These are phyloP conservation scores for Oryzias curvinotus DNA, from an alignment of 2,113 vertebrate species.

Conservation along the genomic window DNA sequence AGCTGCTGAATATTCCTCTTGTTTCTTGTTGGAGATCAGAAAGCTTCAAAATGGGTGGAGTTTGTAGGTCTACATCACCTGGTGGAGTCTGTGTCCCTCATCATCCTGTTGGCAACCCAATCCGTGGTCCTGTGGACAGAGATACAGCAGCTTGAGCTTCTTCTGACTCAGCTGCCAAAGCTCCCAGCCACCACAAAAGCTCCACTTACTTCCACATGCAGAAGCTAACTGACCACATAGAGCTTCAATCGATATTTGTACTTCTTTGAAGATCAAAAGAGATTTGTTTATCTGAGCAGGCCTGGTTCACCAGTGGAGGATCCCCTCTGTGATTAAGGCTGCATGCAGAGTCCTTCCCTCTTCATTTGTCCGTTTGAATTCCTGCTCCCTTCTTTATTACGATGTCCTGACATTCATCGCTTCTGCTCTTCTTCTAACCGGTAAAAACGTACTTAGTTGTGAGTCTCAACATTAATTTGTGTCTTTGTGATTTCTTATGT, in stretches of 20 bases:
- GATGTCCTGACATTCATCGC: conserved; percentile 8
- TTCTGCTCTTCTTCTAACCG: conserved; percentile 9
- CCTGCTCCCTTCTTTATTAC: conserved; percentile 35
- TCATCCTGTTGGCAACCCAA: conserved; percentile 59
- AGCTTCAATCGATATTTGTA: conserved; percentile 65
- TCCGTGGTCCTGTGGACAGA: conserved; percentile 39
- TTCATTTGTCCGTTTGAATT: conserved; percentile 47
- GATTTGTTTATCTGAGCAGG: conserved; percentile 47
- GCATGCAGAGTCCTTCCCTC: conserved; percentile 23
- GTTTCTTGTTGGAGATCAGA: conserved; percentile 58
- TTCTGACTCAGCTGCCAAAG: conserved; percentile 25
- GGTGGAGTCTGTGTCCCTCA: conserved; percentile 54
- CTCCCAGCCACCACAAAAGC: conserved; percentile 18
- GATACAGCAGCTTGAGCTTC: conserved; percentile 55
- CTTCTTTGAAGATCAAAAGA: conserved; percentile 69
- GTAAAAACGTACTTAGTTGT: conserved; percentile 6
- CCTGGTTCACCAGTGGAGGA: conserved; percentile 32
- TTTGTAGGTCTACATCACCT: conserved; percentile 24
- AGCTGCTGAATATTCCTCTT: conserved; percentile 26
- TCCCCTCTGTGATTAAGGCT: conserved; percentile 39
- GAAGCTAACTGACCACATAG: conserved; percentile 46
- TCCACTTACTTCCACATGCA: conserved; percentile 52
- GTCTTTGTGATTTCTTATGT: conserved; percentile 8
- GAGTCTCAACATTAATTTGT: conserved; percentile 11
- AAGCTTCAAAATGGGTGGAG: conserved; percentile 61